A percentile compares a stretch with the other conserved stretches of the same genome.
These are phyloP conservation scores for Notechis scutatus DNA, from an alignment of 2,113 vertebrate genomes.

Conservation along the genomic window DNA sequence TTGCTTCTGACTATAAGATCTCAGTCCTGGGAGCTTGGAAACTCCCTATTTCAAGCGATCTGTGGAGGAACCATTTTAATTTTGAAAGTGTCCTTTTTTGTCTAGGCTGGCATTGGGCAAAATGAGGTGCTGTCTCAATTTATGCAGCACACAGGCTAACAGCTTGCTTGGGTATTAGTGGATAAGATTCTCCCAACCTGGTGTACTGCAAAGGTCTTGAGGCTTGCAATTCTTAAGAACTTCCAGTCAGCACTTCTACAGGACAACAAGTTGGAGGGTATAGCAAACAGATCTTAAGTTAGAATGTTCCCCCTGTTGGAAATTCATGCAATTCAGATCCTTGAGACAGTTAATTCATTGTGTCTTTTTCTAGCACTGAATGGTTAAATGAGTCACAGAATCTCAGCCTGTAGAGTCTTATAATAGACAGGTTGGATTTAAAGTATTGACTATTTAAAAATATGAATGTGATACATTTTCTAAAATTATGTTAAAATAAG, in stretches of 20 bases:
- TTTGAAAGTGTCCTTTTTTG: conserved; percentile 72
- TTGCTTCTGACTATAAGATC: conserved; percentile 73
- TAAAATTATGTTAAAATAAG: conserved; percentile 60
- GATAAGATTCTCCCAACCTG: background rate
- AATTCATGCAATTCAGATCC: conserved; percentile 44
- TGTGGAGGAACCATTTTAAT: conserved; percentile 69
- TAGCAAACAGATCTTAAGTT: conserved; percentile 56
- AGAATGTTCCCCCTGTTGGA: conserved; percentile 55
- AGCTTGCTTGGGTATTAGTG: conserved; percentile 11
- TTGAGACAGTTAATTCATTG: conserved; percentile 34
- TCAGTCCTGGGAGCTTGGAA: conserved; percentile 74
- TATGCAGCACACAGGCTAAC: conserved; percentile 38
- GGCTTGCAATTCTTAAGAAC: background rate
- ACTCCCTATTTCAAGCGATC: conserved; percentile 70
- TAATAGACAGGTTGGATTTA: conserved; percentile 55
- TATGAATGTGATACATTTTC: conserved; percentile 53
- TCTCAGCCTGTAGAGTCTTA: conserved; percentile 50
- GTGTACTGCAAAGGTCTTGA: background rate
- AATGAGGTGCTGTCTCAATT: conserved; percentile 64
- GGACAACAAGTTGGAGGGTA: background rate
- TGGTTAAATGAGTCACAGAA: conserved; percentile 56
- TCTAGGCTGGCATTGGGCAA: conserved; percentile 94
- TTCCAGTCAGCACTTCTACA: background rate
- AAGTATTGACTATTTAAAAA: conserved; percentile 54
- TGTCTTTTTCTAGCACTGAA: conserved; percentile 42